Conservation (phyloP, 2,797 vertebrate species). For the Tachyglossus aculeatus region DNA sequence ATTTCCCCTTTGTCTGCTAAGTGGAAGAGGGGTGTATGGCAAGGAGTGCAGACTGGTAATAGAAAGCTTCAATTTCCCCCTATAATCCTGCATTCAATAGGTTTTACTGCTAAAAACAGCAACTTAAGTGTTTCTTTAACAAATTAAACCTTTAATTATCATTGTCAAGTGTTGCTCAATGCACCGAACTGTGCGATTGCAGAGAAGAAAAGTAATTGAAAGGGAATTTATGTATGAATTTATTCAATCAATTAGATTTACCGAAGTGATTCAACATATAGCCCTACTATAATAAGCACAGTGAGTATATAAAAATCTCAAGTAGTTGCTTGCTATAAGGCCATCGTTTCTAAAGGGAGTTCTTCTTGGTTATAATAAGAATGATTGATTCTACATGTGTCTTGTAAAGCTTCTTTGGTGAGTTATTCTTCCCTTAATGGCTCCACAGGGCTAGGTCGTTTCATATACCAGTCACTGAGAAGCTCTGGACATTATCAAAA, state of each 20-base stretch:
- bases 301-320: slow-evolving; percentile 63
- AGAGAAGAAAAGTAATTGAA: slow-evolving; percentile 56
- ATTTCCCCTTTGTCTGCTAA: not conserved
- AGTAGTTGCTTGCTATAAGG: slow-evolving; percentile 49
- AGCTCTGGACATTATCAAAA: slow-evolving; percentile 39
- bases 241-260: slow-evolving; percentile 64
- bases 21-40: too few relatives aligned
- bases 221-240: slow-evolving; percentile 58
- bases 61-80: not conserved
- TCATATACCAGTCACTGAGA: slow-evolving; percentile 34
- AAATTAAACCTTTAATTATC: slow-evolving; percentile 53
- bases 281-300: slow-evolving; percentile 13
- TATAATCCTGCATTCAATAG: not conserved
- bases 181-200: slow-evolving; percentile 52
- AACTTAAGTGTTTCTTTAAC: slow-evolving; percentile 41
- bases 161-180: slow-evolving; percentile 47
- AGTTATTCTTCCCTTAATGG: slow-evolving; percentile 61
- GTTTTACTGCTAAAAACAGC: not conserved
- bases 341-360: slow-evolving; percentile 50
- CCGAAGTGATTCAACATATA: slow-evolving; percentile 51
- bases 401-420: slow-evolving; percentile 45
- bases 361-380: slow-evolving; percentile 55
- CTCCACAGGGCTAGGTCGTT: slow-evolving; percentile 45
- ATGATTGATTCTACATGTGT: slow-evolving; percentile 55
- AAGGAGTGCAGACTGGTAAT: not conserved